Base-by-base conservation (phyloP, 2,888 invertebrate species). In the Tipula confusa region DNA sequence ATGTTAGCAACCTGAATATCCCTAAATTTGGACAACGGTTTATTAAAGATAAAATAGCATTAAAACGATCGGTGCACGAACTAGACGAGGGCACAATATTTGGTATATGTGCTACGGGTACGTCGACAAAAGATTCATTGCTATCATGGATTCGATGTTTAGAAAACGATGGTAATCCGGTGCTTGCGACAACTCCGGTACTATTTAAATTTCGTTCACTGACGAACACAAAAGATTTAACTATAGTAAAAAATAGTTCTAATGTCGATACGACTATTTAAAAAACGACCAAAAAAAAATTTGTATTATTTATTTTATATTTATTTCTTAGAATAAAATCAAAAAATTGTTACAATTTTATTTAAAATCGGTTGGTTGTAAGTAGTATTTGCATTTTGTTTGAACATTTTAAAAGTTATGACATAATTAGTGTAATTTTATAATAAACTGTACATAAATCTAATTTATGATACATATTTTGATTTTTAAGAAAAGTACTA, bases 61-160 rank as follows among this genome's bases (percentile, higher is more conserved):
- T 91, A 1, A 89, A 91, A 84, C 93, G 93, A 9, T 93, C 94
- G 29, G 93, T 97, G 0, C 98, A 99, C 88, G 96, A 98, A 88
- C 98, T 98, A 89, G 94, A 95, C 84, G 98, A 98, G 89, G 97
- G 97, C 3, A 95, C 95, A 0, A 94, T 98, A 86, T 92, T 96
- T 85, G 95, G 94, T 7, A 91, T 97, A 83, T 97, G 97, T 90
- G 96, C 97, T 29, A 98, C 98, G 84, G 98, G 98, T 83, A 95
- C 96, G 9, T 96, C 96, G 15, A 94, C 95, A 84, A 93, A 96
- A 89, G 97, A 98, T 89, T 98, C 98, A 0, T 89, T 98, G 6
- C 89, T 98, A n/a, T 96, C 97, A 0, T 98, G 96, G 97, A 93
- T 98, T 87, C 92, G 96, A 83, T 91, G 95, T 86, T 88, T 97